phyloP scores from a whole-genome alignment of 2,797 vertebrate genomes.

The Knipowitschia caucasica region DNA sequence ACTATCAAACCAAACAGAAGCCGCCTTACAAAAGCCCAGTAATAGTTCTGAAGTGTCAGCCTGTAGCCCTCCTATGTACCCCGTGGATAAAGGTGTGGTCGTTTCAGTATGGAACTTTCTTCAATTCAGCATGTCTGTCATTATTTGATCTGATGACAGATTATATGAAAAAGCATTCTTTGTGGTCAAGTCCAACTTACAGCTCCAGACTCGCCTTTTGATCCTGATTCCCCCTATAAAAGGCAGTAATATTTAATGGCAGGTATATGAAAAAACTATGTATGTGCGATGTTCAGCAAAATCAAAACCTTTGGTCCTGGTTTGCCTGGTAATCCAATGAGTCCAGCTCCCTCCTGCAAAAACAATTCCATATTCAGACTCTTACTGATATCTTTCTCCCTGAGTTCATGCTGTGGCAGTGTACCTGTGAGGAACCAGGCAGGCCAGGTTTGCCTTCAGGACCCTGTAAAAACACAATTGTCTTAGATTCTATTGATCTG shows the following conservation, averaged over 20 bases:
- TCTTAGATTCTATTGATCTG: too few species aligned
- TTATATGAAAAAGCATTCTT: not conserved
- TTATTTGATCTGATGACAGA: too few species aligned
- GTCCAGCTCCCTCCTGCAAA: constrained; percentile 62
- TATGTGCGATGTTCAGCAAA: too few species aligned
- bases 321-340: constrained; percentile 60
- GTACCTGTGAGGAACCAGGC: constrained; percentile 66
- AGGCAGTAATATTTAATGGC: constrained; percentile 2
- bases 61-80: too few species aligned
- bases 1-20: too few species aligned
- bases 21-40: too few species aligned
- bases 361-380: not conserved
- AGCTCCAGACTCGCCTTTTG: constrained; percentile 66
- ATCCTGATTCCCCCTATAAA: constrained; percentile 73
- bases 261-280: not conserved
- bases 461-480: constrained; percentile 64
- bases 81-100: too few species aligned
- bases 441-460: constrained; percentile 76
- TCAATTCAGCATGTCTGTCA: too few species aligned
- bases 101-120: too few species aligned
- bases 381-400: not conserved
- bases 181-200: constrained; percentile 57
- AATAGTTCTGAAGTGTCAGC: too few species aligned
- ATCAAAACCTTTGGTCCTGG: constrained; percentile 71
- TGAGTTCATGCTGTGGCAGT: not conserved